Evolutionary conservation across 2,113 vertebrate genomes (phyloP).

Genomic region (Oncorhynchus mykiss): DNA sequence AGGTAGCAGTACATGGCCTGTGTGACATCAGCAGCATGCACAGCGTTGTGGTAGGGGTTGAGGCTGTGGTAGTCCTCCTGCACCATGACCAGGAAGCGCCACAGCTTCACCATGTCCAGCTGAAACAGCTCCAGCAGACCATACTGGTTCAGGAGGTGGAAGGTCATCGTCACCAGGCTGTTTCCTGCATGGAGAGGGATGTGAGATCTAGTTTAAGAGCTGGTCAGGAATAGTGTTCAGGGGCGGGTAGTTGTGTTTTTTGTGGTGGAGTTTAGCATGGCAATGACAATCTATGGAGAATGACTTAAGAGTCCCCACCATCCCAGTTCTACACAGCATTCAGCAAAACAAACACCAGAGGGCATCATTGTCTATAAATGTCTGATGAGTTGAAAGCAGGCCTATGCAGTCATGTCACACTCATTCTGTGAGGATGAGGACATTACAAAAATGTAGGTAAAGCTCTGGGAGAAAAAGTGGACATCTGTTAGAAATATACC

Average conservation of each 20-base stretch:
- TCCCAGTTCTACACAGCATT: not conserved
- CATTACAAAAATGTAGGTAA: not conserved
- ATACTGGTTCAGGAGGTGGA: constrained; percentile 96
- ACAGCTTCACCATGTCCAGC: constrained; percentile 96
- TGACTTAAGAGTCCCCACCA: not conserved
- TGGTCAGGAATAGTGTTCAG: too few species aligned
- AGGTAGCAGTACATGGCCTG: constrained; percentile 99
- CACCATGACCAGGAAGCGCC: constrained; percentile 98
- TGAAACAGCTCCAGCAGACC: constrained; percentile 98
- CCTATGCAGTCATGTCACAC: not conserved
- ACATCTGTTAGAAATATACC: constrained; percentile 75
- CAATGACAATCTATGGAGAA: not conserved
- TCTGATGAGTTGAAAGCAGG: too few species aligned
- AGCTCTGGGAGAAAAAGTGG: not conserved
- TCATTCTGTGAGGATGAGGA: not conserved
- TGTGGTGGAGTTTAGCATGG: not conserved
- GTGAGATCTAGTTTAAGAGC: not conserved
- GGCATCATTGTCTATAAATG: not conserved
- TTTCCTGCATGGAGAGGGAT: constrained; percentile 76
- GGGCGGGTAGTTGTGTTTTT: not conserved
- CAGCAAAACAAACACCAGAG: constrained; percentile 45
- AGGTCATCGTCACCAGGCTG: constrained; percentile 93
- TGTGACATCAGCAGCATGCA: constrained; percentile 98
- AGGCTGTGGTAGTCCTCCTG: constrained; percentile 98
- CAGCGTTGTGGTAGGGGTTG: constrained; percentile 97